Evolutionary conservation across 2,113 vertebrate genomes (phyloP).

Genomic region (Salvelinus sp.): DNA sequence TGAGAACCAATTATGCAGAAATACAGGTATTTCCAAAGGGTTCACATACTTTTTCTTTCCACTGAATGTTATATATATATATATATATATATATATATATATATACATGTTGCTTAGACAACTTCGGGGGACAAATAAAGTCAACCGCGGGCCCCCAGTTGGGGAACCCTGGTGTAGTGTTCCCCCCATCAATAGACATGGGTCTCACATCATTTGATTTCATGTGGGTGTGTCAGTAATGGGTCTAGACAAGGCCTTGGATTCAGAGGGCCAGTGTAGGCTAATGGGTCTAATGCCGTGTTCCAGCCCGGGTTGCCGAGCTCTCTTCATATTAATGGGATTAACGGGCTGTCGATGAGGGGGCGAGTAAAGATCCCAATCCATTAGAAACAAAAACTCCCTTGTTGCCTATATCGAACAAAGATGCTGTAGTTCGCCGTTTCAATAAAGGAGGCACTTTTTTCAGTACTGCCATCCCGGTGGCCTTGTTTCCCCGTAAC

Average conservation of each 20-base stretch:
- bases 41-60: too few relatives aligned
- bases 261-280: conserved; percentile 66
- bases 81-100: too few relatives aligned
- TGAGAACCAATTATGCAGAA: too few relatives aligned
- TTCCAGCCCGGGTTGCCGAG: conserved; percentile 56
- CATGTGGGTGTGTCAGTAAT: conserved; percentile 53
- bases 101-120: too few relatives aligned
- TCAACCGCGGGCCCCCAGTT: too few relatives aligned
- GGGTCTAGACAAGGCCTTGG: conserved; percentile 70
- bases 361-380: conserved; percentile 61
- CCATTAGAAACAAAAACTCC: conserved; percentile 63
- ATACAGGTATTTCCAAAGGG: too few relatives aligned
- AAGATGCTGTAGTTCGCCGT: conserved; percentile 49
- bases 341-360: conserved; percentile 66
- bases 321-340: conserved; percentile 76
- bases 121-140: too few relatives aligned
- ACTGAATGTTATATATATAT: too few relatives aligned
- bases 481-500: conserved; percentile 38
- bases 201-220: conserved; percentile 61
- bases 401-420: conserved; percentile 49
- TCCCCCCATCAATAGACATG: conserved; percentile 43
- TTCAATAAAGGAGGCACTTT: too few relatives aligned
- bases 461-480: not conserved
- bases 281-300: conserved; percentile 65
- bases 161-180: conserved; percentile 13